Evolutionary conservation across 2,888 invertebrate genomes (phyloP).

Genomic region (Drosophila longiperda): DNA sequence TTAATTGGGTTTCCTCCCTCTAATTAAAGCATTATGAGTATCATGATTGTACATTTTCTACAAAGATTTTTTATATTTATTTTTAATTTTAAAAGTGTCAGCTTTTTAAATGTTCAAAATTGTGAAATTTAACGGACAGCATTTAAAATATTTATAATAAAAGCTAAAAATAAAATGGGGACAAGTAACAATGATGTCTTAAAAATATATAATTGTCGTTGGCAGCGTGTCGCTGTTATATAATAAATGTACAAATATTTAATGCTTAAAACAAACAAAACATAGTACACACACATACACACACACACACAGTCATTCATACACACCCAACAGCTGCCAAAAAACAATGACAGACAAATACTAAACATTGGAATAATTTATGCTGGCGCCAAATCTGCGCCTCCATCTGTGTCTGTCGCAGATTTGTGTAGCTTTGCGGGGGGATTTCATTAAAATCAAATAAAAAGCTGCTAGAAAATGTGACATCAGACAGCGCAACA

Average conservation of each 20-base stretch:
- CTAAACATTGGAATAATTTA: constrained; percentile 54
- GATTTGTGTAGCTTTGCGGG: constrained; percentile 12
- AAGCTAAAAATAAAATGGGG: background rate
- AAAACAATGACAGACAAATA: constrained; percentile 42
- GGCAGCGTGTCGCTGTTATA: constrained; percentile 12
- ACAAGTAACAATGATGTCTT: background rate
- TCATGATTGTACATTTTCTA: background rate
- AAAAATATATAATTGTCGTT: constrained; percentile 10
- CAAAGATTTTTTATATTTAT: too few species aligned
- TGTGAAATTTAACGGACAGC: too few species aligned
- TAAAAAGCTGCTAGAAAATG: constrained; percentile 43
- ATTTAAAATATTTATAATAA: background rate
- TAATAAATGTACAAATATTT: constrained; percentile 22
- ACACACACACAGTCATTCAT: background rate
- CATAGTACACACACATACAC: background rate
- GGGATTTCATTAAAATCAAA: constrained; percentile 51
- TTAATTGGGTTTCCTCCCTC: background rate
- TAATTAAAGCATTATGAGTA: background rate
- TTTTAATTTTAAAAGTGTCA: background rate
- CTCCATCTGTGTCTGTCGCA: constrained; percentile 22
- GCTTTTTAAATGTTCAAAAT: background rate
- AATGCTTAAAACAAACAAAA: constrained; percentile 6
- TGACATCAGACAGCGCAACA: constrained; percentile 16
- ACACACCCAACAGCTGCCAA: constrained; percentile 10
- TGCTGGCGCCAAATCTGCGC: constrained; percentile 63